These are phyloP conservation scores for Leptatherina wallacei DNA, from an alignment of 2,797 vertebrate genomes.

Conservation along the genomic window DNA sequence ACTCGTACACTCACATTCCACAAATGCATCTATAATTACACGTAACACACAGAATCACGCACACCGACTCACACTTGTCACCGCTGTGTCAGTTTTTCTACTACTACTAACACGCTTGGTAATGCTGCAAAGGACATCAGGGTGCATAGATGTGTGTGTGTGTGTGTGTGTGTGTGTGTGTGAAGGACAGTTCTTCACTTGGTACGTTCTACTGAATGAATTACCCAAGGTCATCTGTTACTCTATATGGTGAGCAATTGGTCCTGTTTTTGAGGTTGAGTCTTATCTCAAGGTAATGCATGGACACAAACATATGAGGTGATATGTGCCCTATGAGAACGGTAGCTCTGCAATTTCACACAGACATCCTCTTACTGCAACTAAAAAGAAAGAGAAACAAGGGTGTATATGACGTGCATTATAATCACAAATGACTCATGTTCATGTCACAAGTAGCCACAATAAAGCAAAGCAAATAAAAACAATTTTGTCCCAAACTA, in stretches of 20 bases:
- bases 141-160: background rate
- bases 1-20: slow-evolving; percentile 29
- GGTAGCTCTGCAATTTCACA: slow-evolving; percentile 32
- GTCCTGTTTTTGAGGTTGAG: slow-evolving; percentile 43
- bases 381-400: slow-evolving; percentile 9
- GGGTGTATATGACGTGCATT: slow-evolving; percentile 6
- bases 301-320: slow-evolving; percentile 48
- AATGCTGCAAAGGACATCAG: slow-evolving; percentile 52
- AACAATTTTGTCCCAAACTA: background rate
- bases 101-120: slow-evolving; percentile 16
- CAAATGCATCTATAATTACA: slow-evolving; percentile 8
- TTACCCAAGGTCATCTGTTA: slow-evolving; percentile 71
- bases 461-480: slow-evolving; percentile 2
- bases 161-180: slow-evolving; percentile 9
- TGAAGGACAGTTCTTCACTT: slow-evolving; percentile 16
- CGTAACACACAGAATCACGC: background rate
- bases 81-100: slow-evolving; percentile 39
- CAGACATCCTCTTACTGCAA: background rate
- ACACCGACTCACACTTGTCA: slow-evolving; percentile 6
- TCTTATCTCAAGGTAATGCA: slow-evolving; percentile 48
- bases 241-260: slow-evolving; percentile 42
- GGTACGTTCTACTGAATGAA: slow-evolving; percentile 61
- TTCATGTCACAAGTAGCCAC: background rate
- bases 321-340: slow-evolving; percentile 64
- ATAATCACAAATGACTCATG: slow-evolving; percentile 6